A percentile compares a stretch with the other conserved stretches of the same genome.
These are phyloP conservation scores for Menidia menidia DNA, from an alignment of 2,797 vertebrate species.

Conservation along the genomic window DNA sequence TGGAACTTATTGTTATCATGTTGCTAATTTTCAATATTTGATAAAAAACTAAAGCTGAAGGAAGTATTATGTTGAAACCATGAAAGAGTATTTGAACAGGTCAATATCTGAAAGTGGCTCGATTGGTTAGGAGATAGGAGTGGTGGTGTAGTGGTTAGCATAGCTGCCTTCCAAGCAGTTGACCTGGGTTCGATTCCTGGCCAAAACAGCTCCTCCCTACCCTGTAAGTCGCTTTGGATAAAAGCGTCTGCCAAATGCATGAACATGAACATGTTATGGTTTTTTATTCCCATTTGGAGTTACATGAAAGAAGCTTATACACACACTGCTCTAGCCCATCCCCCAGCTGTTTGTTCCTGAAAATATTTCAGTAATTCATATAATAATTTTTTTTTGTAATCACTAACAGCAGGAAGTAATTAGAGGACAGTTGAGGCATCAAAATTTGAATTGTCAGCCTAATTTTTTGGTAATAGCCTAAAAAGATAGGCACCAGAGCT, in stretches of 20 bases:
- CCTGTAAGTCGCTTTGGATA: too few relatives aligned
- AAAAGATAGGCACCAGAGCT: slow-evolving; percentile 47
- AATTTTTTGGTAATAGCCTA: slow-evolving; percentile 20
- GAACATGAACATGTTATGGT: background rate
- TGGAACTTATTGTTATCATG: background rate
- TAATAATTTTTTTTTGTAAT: slow-evolving; percentile 64
- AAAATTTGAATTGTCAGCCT: slow-evolving; percentile 52
- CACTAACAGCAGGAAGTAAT: slow-evolving; percentile 60
- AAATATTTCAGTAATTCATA: slow-evolving; percentile 57
- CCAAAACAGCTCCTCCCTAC: slow-evolving; percentile 18
- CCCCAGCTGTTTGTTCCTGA: slow-evolving; percentile 48
- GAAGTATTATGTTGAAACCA: background rate
- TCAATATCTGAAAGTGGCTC: slow-evolving; percentile 27
- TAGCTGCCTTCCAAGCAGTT: slow-evolving; percentile 76
- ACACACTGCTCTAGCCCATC: slow-evolving; percentile 34
- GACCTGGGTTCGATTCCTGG: slow-evolving; percentile 73
- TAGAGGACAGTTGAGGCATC: slow-evolving; percentile 57
- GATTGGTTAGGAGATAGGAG: slow-evolving; percentile 13
- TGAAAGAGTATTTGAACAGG: slow-evolving; percentile 27
- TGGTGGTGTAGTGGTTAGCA: slow-evolving; percentile 74
- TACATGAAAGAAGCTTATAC: slow-evolving; percentile 39
- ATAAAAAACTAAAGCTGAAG: slow-evolving; percentile 1
- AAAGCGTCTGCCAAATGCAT: too few relatives aligned
- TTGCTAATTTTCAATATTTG: slow-evolving; percentile 8
- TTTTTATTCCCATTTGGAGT: slow-evolving; percentile 49